Base-by-base conservation (phyloP, 2,888 invertebrate genomes). In the Agrenia bidenticulata region DNA sequence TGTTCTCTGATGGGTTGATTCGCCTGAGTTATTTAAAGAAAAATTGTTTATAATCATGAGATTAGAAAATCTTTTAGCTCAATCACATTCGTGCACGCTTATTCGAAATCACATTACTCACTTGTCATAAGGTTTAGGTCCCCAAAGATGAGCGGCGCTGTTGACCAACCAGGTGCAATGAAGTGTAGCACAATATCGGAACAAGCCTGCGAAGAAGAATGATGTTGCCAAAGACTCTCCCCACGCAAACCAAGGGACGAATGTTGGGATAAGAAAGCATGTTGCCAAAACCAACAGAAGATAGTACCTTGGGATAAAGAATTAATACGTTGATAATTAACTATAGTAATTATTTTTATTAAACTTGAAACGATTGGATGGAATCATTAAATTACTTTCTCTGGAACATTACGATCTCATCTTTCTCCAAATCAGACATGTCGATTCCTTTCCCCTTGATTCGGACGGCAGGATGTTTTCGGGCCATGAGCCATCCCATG, bases 161-260 rank as follows among this genome's bases (percentile, higher is more conserved):
- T 96, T 96, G n/a, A 96, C 94, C 77, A 89, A 87, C 85, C 90
- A 97, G 1, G 96, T 96, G 73, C 92, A 89, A 81, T 97, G 93
- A 9, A 97, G 84, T 0, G 90, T 90, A 71, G 88, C 83, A 61
- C 88, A 88, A 81, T 94, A 96, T 56, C 96, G 85, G 74, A 88
- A 84, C 69, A 92, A 87, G 1, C 85, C 84, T 77, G 89, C 88
- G 9, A 94, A 85, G 83, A 90, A 89, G 81, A 92, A 94, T 2
- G 92, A 88, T 74, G 85, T 86, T 81, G 87, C 84, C 13, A 90
- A 79, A 1, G 84, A 83, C 80, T 97, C 96, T 49, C 87, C 82
- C 94, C 95, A 97, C 78, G 85, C 87, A 78, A 89, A 87, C 78
- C 87, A 86, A 0, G 96, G 95, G 58, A 94, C 84, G 67, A 84